A percentile compares a stretch with the other conserved stretches of the same genome.
Conservation (phyloP, 2,797 vertebrate species). For the Falco cherrug region DNA sequence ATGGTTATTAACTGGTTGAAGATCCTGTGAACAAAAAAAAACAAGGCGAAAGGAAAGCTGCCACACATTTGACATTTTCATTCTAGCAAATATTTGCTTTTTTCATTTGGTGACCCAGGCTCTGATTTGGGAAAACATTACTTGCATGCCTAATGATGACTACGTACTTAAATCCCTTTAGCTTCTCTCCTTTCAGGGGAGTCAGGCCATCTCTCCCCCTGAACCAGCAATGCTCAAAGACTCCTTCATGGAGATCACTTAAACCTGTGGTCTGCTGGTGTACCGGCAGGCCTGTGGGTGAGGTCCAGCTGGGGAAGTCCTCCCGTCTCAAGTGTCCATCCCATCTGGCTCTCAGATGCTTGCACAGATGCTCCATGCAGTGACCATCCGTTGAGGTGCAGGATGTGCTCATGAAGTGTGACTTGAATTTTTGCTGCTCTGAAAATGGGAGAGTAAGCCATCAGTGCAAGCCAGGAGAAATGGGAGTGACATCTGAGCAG, state of each 20-base stretch:
- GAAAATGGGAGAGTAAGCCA: neutral
- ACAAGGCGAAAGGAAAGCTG: neutral
- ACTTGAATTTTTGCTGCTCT: neutral
- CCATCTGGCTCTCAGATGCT: neutral
- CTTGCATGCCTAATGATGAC: neutral
- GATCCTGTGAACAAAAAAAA: neutral
- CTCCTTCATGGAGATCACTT: neutral
- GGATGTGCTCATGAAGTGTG: accelerated
- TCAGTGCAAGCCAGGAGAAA: neutral
- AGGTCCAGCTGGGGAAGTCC: neutral
- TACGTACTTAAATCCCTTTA: neutral
- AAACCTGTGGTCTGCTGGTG: neutral
- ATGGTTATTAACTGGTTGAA: neutral
- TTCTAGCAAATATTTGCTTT: slow-evolving; percentile 26
- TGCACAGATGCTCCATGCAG: accelerated
- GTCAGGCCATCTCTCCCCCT: neutral
- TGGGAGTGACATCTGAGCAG: neutral
- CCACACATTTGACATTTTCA: neutral
- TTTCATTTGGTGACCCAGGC: neutral
- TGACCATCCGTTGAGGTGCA: accelerated
- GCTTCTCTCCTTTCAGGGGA: neutral
- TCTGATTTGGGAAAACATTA: neutral
- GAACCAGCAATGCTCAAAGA: neutral
- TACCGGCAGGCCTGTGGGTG: accelerated
- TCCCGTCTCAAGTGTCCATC: accelerated